phyloP scores from a whole-genome alignment of 1,140 invertebrate species.

The Brachionus calyciflorus region DNA sequence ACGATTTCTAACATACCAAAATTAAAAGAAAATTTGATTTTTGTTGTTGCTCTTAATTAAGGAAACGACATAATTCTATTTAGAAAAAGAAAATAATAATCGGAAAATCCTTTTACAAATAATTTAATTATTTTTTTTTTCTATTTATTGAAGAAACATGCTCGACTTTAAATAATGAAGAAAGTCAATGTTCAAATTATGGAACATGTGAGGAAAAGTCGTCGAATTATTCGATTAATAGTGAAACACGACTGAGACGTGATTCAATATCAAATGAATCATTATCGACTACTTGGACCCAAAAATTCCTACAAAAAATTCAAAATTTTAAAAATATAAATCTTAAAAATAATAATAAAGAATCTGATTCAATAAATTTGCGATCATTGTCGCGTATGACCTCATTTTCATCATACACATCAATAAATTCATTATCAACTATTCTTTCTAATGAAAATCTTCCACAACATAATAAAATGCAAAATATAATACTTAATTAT shows the following conservation, averaged over 20 bases:
- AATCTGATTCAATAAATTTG: conserved; percentile 23
- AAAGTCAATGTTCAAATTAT: conserved; percentile 20
- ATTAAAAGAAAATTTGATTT: too few species aligned
- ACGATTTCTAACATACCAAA: too few species aligned
- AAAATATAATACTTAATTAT: conserved; percentile 19
- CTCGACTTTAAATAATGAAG: conserved; percentile 22
- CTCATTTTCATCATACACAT: conserved; percentile 1
- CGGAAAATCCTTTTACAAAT: too few species aligned
- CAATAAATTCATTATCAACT: conserved; percentile 19
- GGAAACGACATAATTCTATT: too few species aligned
- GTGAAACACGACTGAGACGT: neutral
- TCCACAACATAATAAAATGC: neutral
- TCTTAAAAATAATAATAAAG: neutral
- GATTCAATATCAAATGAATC: neutral
- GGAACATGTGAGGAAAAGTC: conserved; percentile 27
- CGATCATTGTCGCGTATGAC: neutral
- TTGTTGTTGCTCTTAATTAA: too few species aligned
- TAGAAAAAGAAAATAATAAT: too few species aligned
- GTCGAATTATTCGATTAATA: neutral
- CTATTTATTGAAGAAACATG: conserved; percentile 28
- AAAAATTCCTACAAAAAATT: conserved; percentile 22
- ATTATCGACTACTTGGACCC: neutral
- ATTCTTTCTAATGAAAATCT: conserved; percentile 36
- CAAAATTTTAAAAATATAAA: neutral
- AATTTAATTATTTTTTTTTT: too few species aligned